These are phyloP conservation scores for Xylota sylvarum DNA, from an alignment of 2,888 invertebrate genomes.

Conservation along the genomic window DNA sequence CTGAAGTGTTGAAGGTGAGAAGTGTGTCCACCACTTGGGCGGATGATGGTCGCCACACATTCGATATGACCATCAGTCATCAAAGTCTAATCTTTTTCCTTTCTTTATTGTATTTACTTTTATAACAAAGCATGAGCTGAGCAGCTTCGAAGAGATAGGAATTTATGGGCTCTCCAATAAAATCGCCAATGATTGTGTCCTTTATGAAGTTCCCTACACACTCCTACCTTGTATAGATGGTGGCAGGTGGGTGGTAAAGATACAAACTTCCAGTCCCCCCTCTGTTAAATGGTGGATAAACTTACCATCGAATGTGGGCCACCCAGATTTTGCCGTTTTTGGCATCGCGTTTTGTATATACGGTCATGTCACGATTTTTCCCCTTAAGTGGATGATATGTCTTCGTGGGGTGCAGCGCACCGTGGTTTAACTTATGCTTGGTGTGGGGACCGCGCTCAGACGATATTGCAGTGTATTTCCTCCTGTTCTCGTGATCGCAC, in stretches of 20 bases:
- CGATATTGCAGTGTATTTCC: conserved; percentile 62
- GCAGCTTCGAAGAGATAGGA: conserved; percentile 11
- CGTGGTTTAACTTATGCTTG: too few species aligned
- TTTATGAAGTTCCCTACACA: conserved; percentile 20
- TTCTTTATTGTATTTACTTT: conserved; percentile 6
- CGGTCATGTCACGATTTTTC: conserved; percentile 71
- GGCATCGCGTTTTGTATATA: conserved; percentile 46
- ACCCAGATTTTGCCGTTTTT: conserved; percentile 69
- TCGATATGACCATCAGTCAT: conserved; percentile 64
- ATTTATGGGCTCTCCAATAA: conserved; percentile 59
- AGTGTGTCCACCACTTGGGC: conserved; percentile 40
- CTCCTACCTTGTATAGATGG: background rate
- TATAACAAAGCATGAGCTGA: conserved; percentile 10
- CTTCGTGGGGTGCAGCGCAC: conserved; percentile 47
- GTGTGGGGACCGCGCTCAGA: conserved; percentile 37
- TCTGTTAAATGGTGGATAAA: too few species aligned
- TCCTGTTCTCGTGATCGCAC: conserved; percentile 70
- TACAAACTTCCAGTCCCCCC: background rate
- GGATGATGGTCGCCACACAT: conserved; percentile 41
- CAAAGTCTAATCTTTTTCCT: conserved; percentile 36
- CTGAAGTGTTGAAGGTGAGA: conserved; percentile 58
- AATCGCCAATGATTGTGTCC: conserved; percentile 21
- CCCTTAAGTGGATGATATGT: conserved; percentile 71
- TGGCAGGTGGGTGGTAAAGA: background rate
- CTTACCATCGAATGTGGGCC: conserved; percentile 62